Evolutionary conservation across 2,797 vertebrate genomes (phyloP).

Genomic region (Labeo calbasu): DNA sequence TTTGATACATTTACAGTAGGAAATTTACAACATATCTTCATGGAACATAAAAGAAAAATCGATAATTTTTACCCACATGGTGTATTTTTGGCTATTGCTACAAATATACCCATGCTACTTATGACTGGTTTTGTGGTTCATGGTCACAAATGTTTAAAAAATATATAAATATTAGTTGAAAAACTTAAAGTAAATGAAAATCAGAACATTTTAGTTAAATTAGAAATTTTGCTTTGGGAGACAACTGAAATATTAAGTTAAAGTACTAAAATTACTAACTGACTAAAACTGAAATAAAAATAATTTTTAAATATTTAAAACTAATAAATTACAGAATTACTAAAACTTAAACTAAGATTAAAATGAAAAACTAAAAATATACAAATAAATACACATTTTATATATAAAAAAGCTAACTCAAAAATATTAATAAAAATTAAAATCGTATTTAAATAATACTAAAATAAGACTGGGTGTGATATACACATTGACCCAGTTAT

Average conservation of each 20-base stretch:
- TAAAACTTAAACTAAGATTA: not conserved
- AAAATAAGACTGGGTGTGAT: not conserved
- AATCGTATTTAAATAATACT: not conserved
- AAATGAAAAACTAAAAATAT: not conserved
- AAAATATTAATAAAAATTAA: not conserved
- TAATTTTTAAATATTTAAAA: not conserved
- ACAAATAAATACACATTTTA: not conserved
- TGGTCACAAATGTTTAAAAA: too few relatives aligned
- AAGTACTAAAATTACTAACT: too few relatives aligned
- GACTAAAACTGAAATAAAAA: not conserved
- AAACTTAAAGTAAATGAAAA: not conserved
- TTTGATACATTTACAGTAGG: too few relatives aligned
- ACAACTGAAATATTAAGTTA: too few relatives aligned
- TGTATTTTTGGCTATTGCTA: too few relatives aligned
- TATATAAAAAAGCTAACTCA: not conserved
- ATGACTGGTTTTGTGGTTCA: too few relatives aligned
- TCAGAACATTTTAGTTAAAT: too few relatives aligned
- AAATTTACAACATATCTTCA: too few relatives aligned
- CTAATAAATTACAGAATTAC: not conserved
- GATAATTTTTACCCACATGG: too few relatives aligned
- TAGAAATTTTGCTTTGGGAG: not conserved
- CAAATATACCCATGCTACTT: too few relatives aligned
- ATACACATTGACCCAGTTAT: not conserved
- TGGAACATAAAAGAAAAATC: too few relatives aligned
- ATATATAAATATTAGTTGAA: too few relatives aligned